A percentile compares a stretch with the other conserved stretches of the same genome.
Conservation (phyloP, 2,888 invertebrate species). For the Drosophila crucigera region DNA sequence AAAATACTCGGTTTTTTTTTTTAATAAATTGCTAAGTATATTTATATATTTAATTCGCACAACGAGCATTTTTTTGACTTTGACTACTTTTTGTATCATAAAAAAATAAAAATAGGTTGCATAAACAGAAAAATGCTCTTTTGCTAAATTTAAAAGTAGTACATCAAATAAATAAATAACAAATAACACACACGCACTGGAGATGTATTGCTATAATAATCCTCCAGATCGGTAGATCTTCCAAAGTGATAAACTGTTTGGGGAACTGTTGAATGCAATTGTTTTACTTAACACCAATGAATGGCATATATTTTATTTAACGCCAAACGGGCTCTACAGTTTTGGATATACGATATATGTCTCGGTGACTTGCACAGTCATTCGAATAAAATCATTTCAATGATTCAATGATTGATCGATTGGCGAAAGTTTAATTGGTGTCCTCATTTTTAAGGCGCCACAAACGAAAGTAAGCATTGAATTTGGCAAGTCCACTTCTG, state of each 20-base stretch:
- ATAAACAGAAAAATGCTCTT: not conserved
- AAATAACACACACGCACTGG: not conserved
- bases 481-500: not conserved
- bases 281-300: not conserved
- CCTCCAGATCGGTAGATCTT: not conserved
- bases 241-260: not conserved
- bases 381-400: not conserved
- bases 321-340: not conserved
- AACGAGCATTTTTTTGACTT: not conserved
- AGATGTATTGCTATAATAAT: not conserved
- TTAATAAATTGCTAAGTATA: not conserved
- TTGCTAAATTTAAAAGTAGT: not conserved
- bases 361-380: not conserved
- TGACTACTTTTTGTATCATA: not conserved
- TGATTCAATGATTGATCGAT: not conserved
- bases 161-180: not conserved
- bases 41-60: not conserved
- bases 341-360: not conserved
- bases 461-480: not conserved
- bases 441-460: not conserved
- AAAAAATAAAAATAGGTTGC: not conserved
- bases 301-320: not conserved
- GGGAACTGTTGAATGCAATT: not conserved
- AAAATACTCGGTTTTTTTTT: accelerated
- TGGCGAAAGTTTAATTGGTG: not conserved